Evolutionary conservation across 2,888 invertebrate genomes (phyloP).

Genomic region (Chalcosyrphus nemorum): DNA sequence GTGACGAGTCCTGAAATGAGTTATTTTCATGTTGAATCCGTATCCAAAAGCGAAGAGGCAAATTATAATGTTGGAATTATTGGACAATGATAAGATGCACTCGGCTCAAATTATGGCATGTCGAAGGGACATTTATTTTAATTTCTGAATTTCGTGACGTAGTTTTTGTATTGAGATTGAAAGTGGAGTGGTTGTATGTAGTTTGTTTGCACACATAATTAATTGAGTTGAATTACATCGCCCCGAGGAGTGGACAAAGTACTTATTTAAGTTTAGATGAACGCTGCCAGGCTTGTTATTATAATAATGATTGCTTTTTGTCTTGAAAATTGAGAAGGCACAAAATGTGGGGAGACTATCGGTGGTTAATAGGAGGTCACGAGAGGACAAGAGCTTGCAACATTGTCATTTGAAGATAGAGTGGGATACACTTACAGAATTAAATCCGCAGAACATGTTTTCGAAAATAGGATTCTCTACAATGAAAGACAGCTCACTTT

Average conservation of each 20-base stretch:
- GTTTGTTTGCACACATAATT: constrained; percentile 39
- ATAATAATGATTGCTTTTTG: background rate
- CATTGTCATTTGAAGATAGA: too few relatives aligned
- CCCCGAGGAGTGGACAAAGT: background rate
- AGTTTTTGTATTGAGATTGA: constrained; percentile 32
- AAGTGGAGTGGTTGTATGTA: constrained; percentile 27
- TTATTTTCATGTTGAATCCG: constrained; percentile 28
- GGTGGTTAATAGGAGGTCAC: background rate
- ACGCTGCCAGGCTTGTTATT: background rate
- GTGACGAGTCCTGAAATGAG: constrained; percentile 45
- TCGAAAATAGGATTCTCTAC: too few relatives aligned
- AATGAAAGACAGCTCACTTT: too few relatives aligned
- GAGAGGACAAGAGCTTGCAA: too few relatives aligned
- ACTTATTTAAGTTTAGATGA: background rate
- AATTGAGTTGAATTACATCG: constrained; percentile 3
- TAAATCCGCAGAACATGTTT: too few relatives aligned
- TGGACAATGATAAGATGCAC: constrained; percentile 41
- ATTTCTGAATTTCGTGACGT: constrained; percentile 26
- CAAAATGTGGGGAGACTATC: background rate
- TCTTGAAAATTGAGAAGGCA: background rate
- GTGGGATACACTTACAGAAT: too few relatives aligned
- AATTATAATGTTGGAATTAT: constrained; percentile 54
- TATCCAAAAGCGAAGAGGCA: background rate
- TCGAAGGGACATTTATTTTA: constrained; percentile 24
- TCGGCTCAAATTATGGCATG: constrained; percentile 44